Percentiles rank a stretch among this genome's conserved stretches.
phyloP scores from a whole-genome alignment of 2,113 vertebrate species.

The Phainopepla nitens region DNA sequence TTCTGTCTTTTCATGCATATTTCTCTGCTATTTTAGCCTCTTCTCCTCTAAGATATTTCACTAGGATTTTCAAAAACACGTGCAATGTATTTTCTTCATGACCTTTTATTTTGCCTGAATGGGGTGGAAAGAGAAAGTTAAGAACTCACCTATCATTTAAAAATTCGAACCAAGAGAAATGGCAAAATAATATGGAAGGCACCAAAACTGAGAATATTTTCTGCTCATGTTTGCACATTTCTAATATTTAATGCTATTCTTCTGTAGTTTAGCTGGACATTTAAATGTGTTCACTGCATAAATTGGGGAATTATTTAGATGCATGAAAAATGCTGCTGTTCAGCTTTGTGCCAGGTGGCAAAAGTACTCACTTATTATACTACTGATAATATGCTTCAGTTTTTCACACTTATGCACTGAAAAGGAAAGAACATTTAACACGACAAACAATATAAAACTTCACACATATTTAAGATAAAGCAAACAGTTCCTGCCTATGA shows the following conservation, averaged over 20 bases:
- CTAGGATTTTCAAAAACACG: not conserved
- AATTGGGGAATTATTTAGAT: not conserved
- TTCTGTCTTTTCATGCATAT: not conserved
- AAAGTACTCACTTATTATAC: not conserved
- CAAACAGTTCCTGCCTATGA: not conserved
- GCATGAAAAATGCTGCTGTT: not conserved
- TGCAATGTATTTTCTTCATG: not conserved
- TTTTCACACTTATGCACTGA: not conserved
- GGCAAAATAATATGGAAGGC: not conserved
- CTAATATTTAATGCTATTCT: not conserved
- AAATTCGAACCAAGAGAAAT: not conserved
- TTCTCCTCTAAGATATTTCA: not conserved
- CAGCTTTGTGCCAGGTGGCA: not conserved
- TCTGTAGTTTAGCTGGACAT: not conserved
- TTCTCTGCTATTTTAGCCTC: not conserved
- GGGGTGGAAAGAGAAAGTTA: not conserved
- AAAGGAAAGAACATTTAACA: not conserved
- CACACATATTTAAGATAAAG: not conserved
- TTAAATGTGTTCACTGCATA: not conserved
- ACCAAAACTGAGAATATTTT: not conserved
- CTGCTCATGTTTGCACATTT: not conserved
- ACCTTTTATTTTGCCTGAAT: not conserved
- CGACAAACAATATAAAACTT: not conserved
- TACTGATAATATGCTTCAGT: fast-evolving
- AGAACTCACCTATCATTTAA: not conserved